Percentiles rank a stretch among this genome's conserved stretches.
phyloP scores from a whole-genome alignment of 2,797 vertebrate species.

The Protonibea diacanthus region DNA sequence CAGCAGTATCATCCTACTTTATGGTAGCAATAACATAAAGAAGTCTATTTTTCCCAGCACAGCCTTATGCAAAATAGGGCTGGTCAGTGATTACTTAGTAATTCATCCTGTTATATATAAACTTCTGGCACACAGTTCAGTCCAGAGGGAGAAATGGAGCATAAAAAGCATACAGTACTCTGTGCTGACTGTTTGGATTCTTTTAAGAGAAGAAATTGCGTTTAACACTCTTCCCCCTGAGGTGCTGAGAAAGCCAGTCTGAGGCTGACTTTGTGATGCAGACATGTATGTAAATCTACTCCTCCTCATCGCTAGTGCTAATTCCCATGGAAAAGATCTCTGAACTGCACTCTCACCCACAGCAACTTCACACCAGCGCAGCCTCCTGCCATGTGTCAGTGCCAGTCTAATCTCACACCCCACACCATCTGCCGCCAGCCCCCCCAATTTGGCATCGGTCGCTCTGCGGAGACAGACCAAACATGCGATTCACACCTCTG shows the following conservation, averaged over 20 bases:
- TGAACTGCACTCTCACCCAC: slow-evolving; percentile 68
- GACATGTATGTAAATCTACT: slow-evolving; percentile 63
- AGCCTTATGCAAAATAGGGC: slow-evolving; percentile 71
- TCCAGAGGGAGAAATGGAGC: slow-evolving; percentile 64
- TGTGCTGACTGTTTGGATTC: slow-evolving; percentile 70
- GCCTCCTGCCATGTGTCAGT: slow-evolving; percentile 72
- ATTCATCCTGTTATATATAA: slow-evolving; percentile 80
- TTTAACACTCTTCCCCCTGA: slow-evolving; percentile 60
- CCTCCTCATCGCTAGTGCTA: slow-evolving; percentile 51
- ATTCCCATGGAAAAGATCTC: slow-evolving; percentile 64
- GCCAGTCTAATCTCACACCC: slow-evolving; percentile 76
- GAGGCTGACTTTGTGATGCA: slow-evolving; percentile 50
- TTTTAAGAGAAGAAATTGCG: slow-evolving; percentile 61
- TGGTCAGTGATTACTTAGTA: slow-evolving; percentile 74
- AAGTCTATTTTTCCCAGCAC: slow-evolving; percentile 56
- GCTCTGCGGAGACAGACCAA: slow-evolving; percentile 60
- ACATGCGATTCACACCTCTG: slow-evolving; percentile 57
- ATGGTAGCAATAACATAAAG: slow-evolving; percentile 66
- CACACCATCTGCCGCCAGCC: slow-evolving; percentile 75
- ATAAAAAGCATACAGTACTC: slow-evolving; percentile 58
- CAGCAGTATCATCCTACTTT: slow-evolving; percentile 65
- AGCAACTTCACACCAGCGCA: slow-evolving; percentile 70
- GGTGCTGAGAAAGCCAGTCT: slow-evolving; percentile 51
- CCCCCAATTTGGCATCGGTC: slow-evolving; percentile 63
- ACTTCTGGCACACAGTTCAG: slow-evolving; percentile 60